phyloP scores from a whole-genome alignment of 2,797 vertebrate species.

The Chelmon rostratus region DNA sequence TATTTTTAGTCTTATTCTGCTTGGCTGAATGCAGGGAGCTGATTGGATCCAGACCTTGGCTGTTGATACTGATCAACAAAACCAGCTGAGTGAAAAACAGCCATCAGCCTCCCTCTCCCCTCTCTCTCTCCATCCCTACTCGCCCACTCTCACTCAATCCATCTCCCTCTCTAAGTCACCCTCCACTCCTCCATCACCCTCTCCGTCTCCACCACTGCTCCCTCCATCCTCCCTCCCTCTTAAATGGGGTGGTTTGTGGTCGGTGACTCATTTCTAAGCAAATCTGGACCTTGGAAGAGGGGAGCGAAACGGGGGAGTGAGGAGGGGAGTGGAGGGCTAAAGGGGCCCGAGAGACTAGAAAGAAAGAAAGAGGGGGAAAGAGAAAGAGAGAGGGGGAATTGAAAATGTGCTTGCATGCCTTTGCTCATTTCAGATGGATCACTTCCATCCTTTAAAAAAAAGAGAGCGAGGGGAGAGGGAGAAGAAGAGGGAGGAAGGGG shows the following conservation, averaged over 20 bases:
- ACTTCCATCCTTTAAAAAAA: slow-evolving; percentile 43
- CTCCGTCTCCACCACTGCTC: background rate
- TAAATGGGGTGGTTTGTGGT: slow-evolving; percentile 74
- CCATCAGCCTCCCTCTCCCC: slow-evolving; percentile 46
- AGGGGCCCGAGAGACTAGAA: slow-evolving; percentile 43
- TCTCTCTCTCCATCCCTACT: slow-evolving; percentile 2
- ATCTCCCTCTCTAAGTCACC: slow-evolving; percentile 45
- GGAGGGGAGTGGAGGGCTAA: slow-evolving; percentile 1
- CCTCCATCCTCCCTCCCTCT: slow-evolving; percentile 25
- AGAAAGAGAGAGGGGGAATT: background rate
- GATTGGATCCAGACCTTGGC: slow-evolving; percentile 78
- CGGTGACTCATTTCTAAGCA: slow-evolving; percentile 76
- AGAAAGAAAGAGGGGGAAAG: background rate
- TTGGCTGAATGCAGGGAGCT: slow-evolving; percentile 68
- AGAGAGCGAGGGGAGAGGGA: background rate
- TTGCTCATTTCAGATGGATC: slow-evolving; percentile 61
- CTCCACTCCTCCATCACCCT: background rate
- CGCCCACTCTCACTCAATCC: slow-evolving; percentile 58
- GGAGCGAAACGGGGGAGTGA: slow-evolving; percentile 24
- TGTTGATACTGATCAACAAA: slow-evolving; percentile 77
- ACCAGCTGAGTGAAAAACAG: slow-evolving; percentile 76
- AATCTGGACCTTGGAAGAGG: slow-evolving; percentile 56
- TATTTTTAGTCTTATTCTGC: slow-evolving; percentile 71
- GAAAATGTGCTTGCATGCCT: slow-evolving; percentile 41
- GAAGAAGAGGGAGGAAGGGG: background rate